Evolutionary conservation across 35 echinoderm and acorn worm species (phyloP).

Genomic region (Holothuria glaberrima): DNA sequence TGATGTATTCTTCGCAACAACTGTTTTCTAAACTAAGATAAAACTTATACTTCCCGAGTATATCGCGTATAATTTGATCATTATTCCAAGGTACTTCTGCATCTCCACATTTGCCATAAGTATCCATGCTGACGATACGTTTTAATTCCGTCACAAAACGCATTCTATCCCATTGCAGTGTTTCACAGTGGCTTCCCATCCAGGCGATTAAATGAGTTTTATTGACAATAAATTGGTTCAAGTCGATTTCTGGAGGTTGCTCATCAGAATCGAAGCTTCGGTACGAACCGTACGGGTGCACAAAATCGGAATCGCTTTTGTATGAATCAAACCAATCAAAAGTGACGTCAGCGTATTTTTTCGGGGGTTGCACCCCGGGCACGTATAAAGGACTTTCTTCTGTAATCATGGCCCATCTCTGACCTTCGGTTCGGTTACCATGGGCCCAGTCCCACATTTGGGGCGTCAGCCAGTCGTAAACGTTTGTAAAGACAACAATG

Average conservation of each 20-base stretch:
- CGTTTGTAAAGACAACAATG: conserved; percentile 5
- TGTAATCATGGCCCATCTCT: conserved; percentile 46
- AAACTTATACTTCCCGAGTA: conserved; percentile 35
- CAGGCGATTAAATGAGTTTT: conserved; percentile 39
- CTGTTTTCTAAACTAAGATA: conserved; percentile 47
- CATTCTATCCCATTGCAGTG: conserved; percentile 58
- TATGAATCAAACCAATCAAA: conserved; percentile 37
- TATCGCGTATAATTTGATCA: conserved; percentile 24
- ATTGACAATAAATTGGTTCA: background rate
- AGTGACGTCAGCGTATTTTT: background rate
- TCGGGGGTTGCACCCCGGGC: conserved; percentile 15
- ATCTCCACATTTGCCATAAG: conserved; percentile 67
- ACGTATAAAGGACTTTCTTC: conserved; percentile 45
- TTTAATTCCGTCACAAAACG: conserved; percentile 53
- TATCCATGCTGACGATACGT: conserved; percentile 19
- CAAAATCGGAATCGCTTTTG: conserved; percentile 5
- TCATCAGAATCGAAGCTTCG: background rate
- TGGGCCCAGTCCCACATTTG: conserved; percentile 42
- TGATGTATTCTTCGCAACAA: conserved; percentile 34
- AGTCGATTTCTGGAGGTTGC: background rate
- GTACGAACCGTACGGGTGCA: conserved; percentile 21
- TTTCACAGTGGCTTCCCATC: conserved; percentile 65
- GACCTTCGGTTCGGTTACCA: background rate
- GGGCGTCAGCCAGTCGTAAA: conserved; percentile 6
- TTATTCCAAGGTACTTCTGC: conserved; percentile 22